phyloP scores from a whole-genome alignment of 2,113 vertebrate genomes.

The Caretta caretta region DNA sequence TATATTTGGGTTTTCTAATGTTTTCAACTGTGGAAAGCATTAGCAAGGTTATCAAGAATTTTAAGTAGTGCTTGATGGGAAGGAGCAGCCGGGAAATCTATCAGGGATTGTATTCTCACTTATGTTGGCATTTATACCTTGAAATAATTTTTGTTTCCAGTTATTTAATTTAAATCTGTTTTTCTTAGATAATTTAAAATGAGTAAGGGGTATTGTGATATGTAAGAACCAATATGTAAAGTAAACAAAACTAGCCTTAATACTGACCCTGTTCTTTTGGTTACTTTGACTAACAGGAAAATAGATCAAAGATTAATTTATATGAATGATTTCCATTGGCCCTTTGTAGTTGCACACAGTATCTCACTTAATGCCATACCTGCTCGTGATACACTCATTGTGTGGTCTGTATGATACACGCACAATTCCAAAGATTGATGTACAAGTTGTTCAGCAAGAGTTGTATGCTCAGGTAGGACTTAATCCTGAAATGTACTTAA shows the following conservation, averaged over 20 bases:
- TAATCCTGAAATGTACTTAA: background rate
- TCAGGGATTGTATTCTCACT: background rate
- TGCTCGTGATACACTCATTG: background rate
- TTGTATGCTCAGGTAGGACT: background rate
- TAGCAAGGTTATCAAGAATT: background rate
- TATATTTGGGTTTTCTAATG: background rate
- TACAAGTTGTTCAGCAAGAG: background rate
- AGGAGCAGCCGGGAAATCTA: background rate
- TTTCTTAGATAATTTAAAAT: background rate
- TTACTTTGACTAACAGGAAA: background rate
- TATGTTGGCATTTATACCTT: background rate
- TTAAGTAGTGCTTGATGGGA: background rate
- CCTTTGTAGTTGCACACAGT: background rate
- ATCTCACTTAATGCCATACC: accelerated
- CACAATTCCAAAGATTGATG: background rate
- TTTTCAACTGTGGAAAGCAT: background rate
- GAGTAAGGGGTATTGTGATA: background rate
- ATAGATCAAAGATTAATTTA: background rate
- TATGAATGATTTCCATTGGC: background rate
- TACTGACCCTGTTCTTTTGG: background rate
- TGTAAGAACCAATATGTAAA: background rate
- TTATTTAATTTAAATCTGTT: background rate
- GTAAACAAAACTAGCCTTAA: background rate
- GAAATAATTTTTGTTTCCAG: background rate
- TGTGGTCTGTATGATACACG: background rate